Conservation (phyloP, 2,888 invertebrate species). For the Agrypnus murinus region DNA sequence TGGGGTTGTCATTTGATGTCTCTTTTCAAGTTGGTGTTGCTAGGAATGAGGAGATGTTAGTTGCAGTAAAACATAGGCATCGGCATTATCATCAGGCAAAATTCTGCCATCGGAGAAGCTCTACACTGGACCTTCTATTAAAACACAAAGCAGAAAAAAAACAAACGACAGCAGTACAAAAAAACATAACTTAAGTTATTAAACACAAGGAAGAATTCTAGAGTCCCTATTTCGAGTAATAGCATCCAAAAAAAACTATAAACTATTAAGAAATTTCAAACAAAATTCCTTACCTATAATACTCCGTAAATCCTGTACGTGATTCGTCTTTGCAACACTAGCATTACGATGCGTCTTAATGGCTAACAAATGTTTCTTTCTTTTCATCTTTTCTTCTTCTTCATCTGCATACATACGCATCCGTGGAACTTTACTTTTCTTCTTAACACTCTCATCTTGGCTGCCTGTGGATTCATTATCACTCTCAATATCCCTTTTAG, state of each 20-base stretch:
- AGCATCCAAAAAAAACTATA: neutral
- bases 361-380: slow-evolving; percentile 61
- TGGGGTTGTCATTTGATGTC: no score
- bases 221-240: slow-evolving; percentile 1
- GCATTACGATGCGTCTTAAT: slow-evolving; percentile 28
- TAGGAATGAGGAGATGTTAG: no score
- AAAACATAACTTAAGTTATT: no score
- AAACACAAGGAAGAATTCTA: no score
- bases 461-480: slow-evolving; percentile 40
- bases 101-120: no score
- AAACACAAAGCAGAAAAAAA: no score
- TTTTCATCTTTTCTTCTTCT: slow-evolving; percentile 79
- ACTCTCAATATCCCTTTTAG: slow-evolving; percentile 59
- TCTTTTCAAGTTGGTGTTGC: no score
- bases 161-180: no score
- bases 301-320: slow-evolving; percentile 54
- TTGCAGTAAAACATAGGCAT: no score
- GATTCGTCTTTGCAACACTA: slow-evolving; percentile 15
- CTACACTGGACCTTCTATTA: no score
- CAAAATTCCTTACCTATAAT: slow-evolving; percentile 35
- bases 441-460: slow-evolving; percentile 68
- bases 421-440: slow-evolving; percentile 79
- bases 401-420: slow-evolving; percentile 95
- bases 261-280: neutral
- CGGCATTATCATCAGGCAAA: no score